A percentile compares a stretch with the other conserved stretches of the same genome.
These are phyloP conservation scores for Fistularia tabacaria DNA, from an alignment of 2,797 vertebrate genomes.

Conservation along the genomic window DNA sequence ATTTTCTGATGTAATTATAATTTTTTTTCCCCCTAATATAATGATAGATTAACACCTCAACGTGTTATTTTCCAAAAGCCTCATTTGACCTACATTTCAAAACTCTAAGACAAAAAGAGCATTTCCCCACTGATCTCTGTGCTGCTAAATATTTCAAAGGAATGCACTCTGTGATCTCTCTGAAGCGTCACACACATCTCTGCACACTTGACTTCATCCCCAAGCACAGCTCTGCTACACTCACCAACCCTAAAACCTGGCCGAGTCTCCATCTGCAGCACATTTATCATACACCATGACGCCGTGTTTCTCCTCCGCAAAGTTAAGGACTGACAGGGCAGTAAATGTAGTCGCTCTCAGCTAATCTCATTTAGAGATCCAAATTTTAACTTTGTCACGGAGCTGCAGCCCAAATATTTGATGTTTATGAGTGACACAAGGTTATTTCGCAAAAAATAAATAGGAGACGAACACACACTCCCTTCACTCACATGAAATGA, in stretches of 20 bases:
- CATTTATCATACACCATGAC: no score
- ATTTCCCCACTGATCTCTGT: slow-evolving; percentile 23
- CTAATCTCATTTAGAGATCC: no score
- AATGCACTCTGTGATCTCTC: slow-evolving; percentile 40
- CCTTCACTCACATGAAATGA: no score
- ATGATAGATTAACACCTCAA: not conserved
- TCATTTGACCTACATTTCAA: slow-evolving; percentile 45
- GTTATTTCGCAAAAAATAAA: no score
- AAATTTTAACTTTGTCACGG: no score
- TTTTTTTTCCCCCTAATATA: not conserved
- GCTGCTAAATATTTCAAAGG: slow-evolving; percentile 64
- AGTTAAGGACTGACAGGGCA: not conserved
- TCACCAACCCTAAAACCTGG: slow-evolving; percentile 30
- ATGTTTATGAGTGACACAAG: no score
- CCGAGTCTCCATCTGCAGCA: no score
- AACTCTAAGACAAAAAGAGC: slow-evolving; percentile 5
- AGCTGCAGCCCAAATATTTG: no score
- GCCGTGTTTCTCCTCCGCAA: not conserved
- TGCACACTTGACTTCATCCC: slow-evolving; percentile 30
- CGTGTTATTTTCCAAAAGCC: slow-evolving; percentile 1
- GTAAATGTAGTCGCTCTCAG: no score
- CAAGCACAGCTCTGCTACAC: slow-evolving; percentile 10
- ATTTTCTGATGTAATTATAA: no score
- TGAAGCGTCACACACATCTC: slow-evolving; percentile 19
- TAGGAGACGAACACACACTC: no score